Evolutionary conservation across 1,140 invertebrate species (phyloP).

Genomic region (Drosophila pandora): DNA sequence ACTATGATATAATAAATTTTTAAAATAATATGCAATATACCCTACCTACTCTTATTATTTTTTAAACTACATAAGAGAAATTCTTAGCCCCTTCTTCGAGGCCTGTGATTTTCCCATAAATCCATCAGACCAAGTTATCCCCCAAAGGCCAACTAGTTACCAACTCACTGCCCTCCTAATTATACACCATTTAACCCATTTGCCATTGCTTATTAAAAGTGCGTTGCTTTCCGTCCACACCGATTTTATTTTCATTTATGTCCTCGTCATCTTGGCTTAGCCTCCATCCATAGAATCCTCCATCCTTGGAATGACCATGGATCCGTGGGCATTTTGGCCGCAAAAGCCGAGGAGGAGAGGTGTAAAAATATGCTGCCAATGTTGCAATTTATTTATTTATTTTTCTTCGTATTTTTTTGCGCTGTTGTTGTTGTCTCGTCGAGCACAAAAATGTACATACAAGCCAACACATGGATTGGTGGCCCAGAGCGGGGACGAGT

Average conservation of each 20-base stretch:
- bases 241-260: constrained; percentile 3
- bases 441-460: constrained; percentile 74
- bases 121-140: background rate
- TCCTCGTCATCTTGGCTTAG: constrained; percentile 17
- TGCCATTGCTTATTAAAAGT: constrained; percentile 58
- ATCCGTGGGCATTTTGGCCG: constrained; percentile 69
- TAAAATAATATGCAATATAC: too few species aligned
- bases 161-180: constrained; percentile 55
- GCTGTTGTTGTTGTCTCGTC: constrained; percentile 49
- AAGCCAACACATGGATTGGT: constrained; percentile 51
- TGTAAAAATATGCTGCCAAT: constrained; percentile 82
- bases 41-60: too few species aligned
- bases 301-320: constrained; percentile 42
- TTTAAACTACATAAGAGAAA: background rate
- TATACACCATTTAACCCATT: constrained; percentile 51
- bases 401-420: constrained; percentile 63
- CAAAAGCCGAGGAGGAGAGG: constrained; percentile 50
- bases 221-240: constrained; percentile 55
- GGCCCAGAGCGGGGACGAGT: background rate
- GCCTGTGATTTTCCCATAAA: background rate
- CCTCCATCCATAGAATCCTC: constrained; percentile 16
- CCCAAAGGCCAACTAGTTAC: constrained; percentile 40
- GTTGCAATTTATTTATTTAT: constrained; percentile 82
- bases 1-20: too few species aligned
- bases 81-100: background rate